Base-by-base conservation (phyloP, 2,888 invertebrate genomes). In the Odontomyia ornata region DNA sequence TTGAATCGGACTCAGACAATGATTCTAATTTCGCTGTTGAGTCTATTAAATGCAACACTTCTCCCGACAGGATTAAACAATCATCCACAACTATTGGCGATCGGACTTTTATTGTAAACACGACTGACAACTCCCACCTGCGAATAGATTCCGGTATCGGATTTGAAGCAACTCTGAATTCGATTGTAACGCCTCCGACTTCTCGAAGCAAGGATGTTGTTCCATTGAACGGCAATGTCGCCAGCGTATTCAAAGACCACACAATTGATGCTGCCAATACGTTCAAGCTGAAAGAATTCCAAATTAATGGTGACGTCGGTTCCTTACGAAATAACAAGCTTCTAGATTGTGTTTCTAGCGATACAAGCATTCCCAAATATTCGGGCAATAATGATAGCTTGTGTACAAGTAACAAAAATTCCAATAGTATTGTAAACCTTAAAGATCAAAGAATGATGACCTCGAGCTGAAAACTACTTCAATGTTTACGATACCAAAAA, bases 381-480 rank as follows among this genome's bases (percentile, higher is more conserved):
- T 60, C 15, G 13, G 13, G 28, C n/a, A 28, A 13, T 43, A 46
- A 43, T 13, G 69, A 69, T 25, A 23, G 15, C 23, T 23, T 18
- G 15, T 27, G n/a, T n/a, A 52, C 1, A 46, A 27, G n/a, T 25
- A 47, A 47, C 27, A 23, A 47, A 47, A 71, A 46, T 47, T 47
- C 46, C 46, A 71, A 27, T 52, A 71, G 47, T 71, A 71, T 23
- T 21, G 23, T 67, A 43, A 46, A 71, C n/a, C 25, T 47, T 71
- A 21, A 46, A 25, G 47, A 71, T 71, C 46, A 71, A 71, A 71
- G 21, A 13, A 27, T 71, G 47, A 71, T 71, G 71, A 71, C 71
- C 18, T 36, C 71, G 25, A 71, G 71, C 71, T 71, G 71, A 71
- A 71, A 71, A 25, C 11, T 71, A 71, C 71, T 71, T 71, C 4